These are phyloP conservation scores for Parasteatoda tepidariorum DNA, from an alignment of 1,140 invertebrate species.

Conservation along the genomic window DNA sequence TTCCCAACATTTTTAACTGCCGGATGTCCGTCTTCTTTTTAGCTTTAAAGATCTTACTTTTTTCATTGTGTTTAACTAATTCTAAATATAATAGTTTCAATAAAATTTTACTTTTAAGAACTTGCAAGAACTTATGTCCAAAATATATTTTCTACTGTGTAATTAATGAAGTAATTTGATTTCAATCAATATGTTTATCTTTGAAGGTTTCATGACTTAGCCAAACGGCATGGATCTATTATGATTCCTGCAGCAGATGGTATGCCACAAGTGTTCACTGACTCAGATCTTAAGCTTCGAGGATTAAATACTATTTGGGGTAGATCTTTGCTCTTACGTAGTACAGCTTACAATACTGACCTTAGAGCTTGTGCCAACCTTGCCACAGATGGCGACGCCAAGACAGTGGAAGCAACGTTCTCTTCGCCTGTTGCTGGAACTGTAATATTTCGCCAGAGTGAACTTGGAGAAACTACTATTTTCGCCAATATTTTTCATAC, in stretches of 20 bases:
- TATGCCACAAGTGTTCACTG: slow-evolving; percentile 62
- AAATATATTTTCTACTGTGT: too few relatives aligned
- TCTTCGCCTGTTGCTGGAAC: slow-evolving; percentile 81
- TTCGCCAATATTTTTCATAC: slow-evolving; percentile 74
- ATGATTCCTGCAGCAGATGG: slow-evolving; percentile 58
- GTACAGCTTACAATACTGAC: slow-evolving; percentile 57
- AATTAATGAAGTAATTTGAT: too few relatives aligned
- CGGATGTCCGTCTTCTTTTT: too few relatives aligned
- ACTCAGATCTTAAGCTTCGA: slow-evolving; percentile 63
- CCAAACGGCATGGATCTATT: slow-evolving; percentile 66
- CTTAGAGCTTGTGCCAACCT: slow-evolving; percentile 64
- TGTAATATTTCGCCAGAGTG: slow-evolving; percentile 79
- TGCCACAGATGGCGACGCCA: slow-evolving; percentile 74
- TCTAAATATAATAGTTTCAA: too few relatives aligned
- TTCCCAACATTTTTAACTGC: too few relatives aligned
- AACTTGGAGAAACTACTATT: slow-evolving; percentile 78
- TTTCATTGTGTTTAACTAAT: too few relatives aligned
- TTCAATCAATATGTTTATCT: too few relatives aligned
- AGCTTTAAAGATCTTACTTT: too few relatives aligned
- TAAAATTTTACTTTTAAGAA: too few relatives aligned
- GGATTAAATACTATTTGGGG: slow-evolving; percentile 67
- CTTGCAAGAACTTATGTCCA: too few relatives aligned
- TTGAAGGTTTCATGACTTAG: slow-evolving; percentile 71
- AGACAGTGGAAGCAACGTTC: slow-evolving; percentile 85
- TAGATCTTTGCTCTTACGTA: slow-evolving; percentile 64